Percentiles rank a stretch among this genome's conserved stretches.
Evolutionary conservation across 2,888 invertebrate species (phyloP).

Genomic region (Drosophila nigricruria): DNA sequence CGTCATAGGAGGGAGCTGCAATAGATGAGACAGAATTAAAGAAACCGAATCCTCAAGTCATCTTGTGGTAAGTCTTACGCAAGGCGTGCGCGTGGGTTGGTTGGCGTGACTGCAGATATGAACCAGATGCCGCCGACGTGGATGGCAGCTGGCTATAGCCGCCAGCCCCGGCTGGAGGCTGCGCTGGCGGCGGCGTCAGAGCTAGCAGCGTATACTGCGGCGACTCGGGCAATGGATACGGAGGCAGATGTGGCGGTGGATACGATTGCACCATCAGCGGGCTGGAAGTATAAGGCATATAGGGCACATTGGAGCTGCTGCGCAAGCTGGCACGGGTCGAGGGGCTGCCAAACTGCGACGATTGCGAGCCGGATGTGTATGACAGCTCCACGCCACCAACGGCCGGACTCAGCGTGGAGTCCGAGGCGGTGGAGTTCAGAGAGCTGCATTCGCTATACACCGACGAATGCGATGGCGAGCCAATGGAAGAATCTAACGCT

Average conservation of each 20-base stretch:
- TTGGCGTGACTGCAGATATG: constrained; percentile 47
- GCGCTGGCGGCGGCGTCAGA: constrained; percentile 51
- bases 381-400: constrained; percentile 67
- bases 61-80: constrained; percentile 67
- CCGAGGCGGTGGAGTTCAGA: constrained; percentile 83
- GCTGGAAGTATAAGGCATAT: constrained; percentile 82
- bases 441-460: constrained; percentile 83
- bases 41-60: not conserved
- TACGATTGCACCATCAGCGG: constrained; percentile 84
- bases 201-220: constrained; percentile 75
- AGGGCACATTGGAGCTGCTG: constrained; percentile 77
- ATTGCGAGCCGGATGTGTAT: constrained; percentile 75
- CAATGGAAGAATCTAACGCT: constrained; percentile 76
- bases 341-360: constrained; percentile 80
- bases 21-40: not conserved
- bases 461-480: constrained; percentile 83
- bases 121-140: constrained; percentile 65
- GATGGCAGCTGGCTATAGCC: constrained; percentile 76
- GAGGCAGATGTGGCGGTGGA: constrained; percentile 81
- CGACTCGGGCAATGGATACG: constrained; percentile 73
- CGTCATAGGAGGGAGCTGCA: constrained; percentile 84
- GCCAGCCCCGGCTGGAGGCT: constrained; percentile 37
- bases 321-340: constrained; percentile 78
- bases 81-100: constrained; percentile 70
- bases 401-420: constrained; percentile 84